Evolutionary conservation across 2,113 vertebrate species (phyloP).

Genomic region (Progne subis): DNA sequence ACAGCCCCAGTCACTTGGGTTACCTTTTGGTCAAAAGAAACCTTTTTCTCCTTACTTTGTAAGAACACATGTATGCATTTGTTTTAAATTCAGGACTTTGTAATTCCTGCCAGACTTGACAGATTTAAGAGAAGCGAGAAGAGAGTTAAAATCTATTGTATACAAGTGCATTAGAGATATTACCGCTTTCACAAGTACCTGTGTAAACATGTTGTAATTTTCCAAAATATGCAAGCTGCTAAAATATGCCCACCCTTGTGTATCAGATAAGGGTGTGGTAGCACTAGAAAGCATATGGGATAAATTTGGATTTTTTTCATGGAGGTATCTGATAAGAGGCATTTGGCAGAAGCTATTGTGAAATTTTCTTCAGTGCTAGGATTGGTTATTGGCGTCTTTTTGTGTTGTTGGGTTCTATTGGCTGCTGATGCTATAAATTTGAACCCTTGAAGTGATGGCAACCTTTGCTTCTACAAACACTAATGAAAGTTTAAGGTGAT

Average conservation of each 20-base stretch:
- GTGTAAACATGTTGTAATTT: neutral
- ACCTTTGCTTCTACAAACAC: neutral
- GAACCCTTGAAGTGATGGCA: neutral
- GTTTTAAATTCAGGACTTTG: neutral
- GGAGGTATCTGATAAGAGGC: neutral
- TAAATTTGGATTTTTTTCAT: neutral
- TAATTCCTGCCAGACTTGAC: rapidly evolving
- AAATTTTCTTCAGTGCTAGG: neutral
- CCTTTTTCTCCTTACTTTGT: neutral
- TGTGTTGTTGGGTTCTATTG: neutral
- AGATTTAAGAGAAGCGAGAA: neutral
- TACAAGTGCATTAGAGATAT: neutral
- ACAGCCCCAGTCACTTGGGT: neutral
- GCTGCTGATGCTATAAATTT: neutral
- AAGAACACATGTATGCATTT: neutral
- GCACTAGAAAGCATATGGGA: neutral
- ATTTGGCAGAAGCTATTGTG: neutral
- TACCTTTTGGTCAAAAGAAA: neutral
- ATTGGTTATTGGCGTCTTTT: neutral
- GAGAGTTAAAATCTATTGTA: neutral
- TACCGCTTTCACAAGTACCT: neutral
- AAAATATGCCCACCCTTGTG: neutral
- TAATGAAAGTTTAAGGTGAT: neutral
- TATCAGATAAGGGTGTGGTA: neutral
- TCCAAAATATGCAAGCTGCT: neutral